Evolutionary conservation across 1,140 invertebrate species (phyloP).

Genomic region (Cotesia typhae): DNA sequence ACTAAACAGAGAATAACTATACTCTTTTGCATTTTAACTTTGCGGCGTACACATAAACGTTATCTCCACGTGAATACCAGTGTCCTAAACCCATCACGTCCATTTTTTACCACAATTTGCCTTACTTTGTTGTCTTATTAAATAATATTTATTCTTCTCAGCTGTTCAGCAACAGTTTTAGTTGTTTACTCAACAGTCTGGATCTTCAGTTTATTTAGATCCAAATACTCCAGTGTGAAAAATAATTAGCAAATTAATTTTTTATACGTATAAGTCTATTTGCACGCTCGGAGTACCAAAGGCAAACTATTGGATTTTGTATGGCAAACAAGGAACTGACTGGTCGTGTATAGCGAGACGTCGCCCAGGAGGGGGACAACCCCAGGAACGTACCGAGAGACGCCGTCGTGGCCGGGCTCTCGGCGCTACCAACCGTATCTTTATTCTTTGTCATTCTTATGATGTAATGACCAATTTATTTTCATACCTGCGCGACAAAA

Average conservation of each 20-base stretch:
- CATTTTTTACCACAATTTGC: slow-evolving; percentile 26
- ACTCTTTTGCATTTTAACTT: slow-evolving; percentile 43
- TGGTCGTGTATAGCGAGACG: slow-evolving; percentile 58
- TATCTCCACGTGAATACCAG: slow-evolving; percentile 24
- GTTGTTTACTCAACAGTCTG: too few relatives aligned
- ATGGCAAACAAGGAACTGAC: slow-evolving; percentile 68
- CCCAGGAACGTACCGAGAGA: slow-evolving; percentile 49
- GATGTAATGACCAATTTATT: slow-evolving; percentile 4
- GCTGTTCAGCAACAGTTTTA: too few relatives aligned
- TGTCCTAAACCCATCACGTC: slow-evolving; percentile 8
- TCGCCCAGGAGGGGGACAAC: slow-evolving; percentile 45
- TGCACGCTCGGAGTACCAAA: slow-evolving; percentile 56
- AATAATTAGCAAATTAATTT: slow-evolving; percentile 33
- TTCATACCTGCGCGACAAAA: neutral
- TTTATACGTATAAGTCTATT: slow-evolving; percentile 52
- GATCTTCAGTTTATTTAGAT: neutral
- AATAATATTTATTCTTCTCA: too few relatives aligned
- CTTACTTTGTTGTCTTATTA: neutral
- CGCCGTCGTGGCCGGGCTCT: slow-evolving; percentile 33
- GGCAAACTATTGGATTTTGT: slow-evolving; percentile 67
- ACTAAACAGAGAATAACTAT: slow-evolving; percentile 46
- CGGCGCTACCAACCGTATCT: slow-evolving; percentile 20
- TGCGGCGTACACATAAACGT: slow-evolving; percentile 33
- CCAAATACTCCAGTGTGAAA: neutral
- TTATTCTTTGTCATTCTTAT: slow-evolving; percentile 18